Evolutionary conservation across 2,113 vertebrate species (phyloP), one percentile per base, ranked within the genome.

Genomic region (Aix galericulata): DNA sequence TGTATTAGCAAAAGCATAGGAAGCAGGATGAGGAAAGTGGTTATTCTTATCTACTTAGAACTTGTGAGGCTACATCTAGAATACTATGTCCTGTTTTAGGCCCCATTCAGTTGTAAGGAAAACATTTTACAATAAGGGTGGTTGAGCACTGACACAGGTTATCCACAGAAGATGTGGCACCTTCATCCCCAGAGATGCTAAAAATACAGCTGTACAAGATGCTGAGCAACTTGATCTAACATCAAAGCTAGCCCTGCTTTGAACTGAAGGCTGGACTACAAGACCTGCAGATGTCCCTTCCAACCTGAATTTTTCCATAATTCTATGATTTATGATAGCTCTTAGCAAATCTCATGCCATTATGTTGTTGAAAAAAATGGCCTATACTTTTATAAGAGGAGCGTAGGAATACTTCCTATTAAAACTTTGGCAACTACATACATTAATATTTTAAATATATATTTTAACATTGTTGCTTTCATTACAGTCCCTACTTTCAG

Each of bases 251-350:
- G 53, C 17, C 42, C 18, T 77, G 64, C 80, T 92, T 81, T 77
- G 68, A 93, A 76, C 40, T 40, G 36, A 91, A 93, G 40, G 58
- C 15, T 79, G 82, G 80, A 82, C 60, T 91, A 74, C 36, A 77
- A 55, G 86, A 42, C 36, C 1, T 1, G 40, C 0, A 6, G 66
- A 94, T 72, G 82, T 82, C 67, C 56, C n/a, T 78, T 89, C 68
- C 42, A 88, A 48, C 8, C 38, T 87, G 71, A 91, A n/a, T 79
- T 79, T 93, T 94, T 93, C 89, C 74, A 60, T 84, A 82, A 84
- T 84, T 93, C 86, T 63, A 29, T 91, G 88, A 96, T 93, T 96
- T 92, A 89, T 89, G 74, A 79, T 79, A 82, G 89, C 69, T 95
- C 14, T 92, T 66, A 91, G 81, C 34, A 89, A 96, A 94, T 76